Conservation (phyloP, 2,888 invertebrate species). For the Tuta absoluta region DNA sequence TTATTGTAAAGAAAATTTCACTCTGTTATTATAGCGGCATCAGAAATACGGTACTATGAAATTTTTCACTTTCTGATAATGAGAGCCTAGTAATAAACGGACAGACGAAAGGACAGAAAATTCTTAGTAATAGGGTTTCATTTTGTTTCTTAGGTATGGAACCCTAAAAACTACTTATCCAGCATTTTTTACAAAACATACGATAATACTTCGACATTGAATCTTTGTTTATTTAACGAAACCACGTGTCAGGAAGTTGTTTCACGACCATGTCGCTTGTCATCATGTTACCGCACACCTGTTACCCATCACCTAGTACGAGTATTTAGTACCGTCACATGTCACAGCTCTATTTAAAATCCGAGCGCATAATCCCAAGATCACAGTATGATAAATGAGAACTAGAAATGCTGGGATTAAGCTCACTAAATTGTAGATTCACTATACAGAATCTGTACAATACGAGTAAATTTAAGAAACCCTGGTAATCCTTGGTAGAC, state of each 20-base stretch:
- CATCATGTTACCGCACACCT: slow-evolving; percentile 1
- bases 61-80: too few species aligned
- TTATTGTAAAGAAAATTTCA: too few species aligned
- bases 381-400: slow-evolving; percentile 20
- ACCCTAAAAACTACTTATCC: too few species aligned
- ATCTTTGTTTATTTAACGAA: not conserved
- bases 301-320: slow-evolving; percentile 10
- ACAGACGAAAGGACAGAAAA: too few species aligned
- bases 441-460: not conserved
- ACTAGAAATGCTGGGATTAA: not conserved
- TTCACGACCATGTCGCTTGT: not conserved
- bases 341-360: slow-evolving; percentile 12
- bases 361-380: slow-evolving; percentile 18
- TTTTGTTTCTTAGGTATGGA: too few species aligned
- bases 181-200: not conserved
- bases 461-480: too few species aligned
- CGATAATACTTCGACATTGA: not conserved
- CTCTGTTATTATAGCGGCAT: too few species aligned
- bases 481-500: too few species aligned
- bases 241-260: not conserved
- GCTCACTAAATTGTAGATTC: not conserved
- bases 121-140: too few species aligned
- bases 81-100: too few species aligned
- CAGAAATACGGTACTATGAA: too few species aligned
- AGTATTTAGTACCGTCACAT: slow-evolving; percentile 2